These are phyloP conservation scores for Osmerus eperlanus DNA, from an alignment of 2,113 vertebrate species.

Conservation along the genomic window DNA sequence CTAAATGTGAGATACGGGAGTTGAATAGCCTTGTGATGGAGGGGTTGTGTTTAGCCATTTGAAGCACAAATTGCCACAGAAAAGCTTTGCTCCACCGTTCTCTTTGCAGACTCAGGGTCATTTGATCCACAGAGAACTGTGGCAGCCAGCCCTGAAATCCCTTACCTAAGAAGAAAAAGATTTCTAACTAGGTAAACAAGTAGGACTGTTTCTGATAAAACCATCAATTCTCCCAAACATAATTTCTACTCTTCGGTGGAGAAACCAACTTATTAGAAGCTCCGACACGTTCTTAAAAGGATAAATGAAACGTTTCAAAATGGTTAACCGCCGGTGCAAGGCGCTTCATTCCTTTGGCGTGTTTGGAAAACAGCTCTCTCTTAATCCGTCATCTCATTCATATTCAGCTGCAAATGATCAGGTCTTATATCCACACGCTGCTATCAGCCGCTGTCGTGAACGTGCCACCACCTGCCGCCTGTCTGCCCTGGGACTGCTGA, in stretches of 20 bases:
- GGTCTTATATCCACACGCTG: conserved; percentile 3
- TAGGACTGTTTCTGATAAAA: too few relatives aligned
- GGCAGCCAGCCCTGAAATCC: conserved; percentile 47
- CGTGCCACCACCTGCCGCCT: conserved; percentile 13
- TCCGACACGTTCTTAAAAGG: conserved; percentile 10
- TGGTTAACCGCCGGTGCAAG: not conserved
- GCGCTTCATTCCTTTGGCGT: conserved; percentile 11
- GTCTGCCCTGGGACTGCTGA: not conserved
- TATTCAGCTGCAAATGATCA: conserved; percentile 21
- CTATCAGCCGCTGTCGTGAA: conserved; percentile 23
- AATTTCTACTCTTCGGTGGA: not conserved
- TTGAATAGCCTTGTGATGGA: conserved; percentile 49
- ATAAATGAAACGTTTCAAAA: conserved; percentile 23
- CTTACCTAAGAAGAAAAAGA: conserved; percentile 29
- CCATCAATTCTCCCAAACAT: not conserved
- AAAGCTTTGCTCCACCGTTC: conserved; percentile 31
- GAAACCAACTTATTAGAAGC: conserved; percentile 5
- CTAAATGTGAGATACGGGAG: conserved; percentile 29
- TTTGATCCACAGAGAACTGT: conserved; percentile 49
- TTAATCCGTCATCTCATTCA: conserved; percentile 29
- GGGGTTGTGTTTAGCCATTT: conserved; percentile 63
- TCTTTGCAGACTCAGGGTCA: conserved; percentile 45
- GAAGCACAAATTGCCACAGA: conserved; percentile 60
- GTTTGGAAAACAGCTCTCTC: conserved; percentile 25
- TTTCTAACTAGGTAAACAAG: conserved; percentile 10